A percentile compares a stretch with the other conserved stretches of the same genome.
Evolutionary conservation across 2,888 invertebrate genomes (phyloP).

Genomic region (Leistus spinibarbis): DNA sequence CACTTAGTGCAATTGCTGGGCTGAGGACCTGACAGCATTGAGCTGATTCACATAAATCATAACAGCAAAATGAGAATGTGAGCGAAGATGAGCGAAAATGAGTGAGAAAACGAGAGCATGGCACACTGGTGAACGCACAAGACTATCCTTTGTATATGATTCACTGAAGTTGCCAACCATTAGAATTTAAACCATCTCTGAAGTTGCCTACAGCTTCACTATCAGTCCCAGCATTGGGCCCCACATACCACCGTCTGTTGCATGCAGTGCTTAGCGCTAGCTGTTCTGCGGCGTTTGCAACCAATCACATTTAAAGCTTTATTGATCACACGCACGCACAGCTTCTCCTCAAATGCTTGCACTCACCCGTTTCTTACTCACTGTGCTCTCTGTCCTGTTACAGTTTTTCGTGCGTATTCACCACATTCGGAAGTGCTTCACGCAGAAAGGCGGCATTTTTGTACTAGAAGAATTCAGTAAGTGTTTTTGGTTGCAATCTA

Average conservation of each 20-base stretch:
- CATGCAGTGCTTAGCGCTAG: slow-evolving; percentile 28
- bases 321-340: background rate
- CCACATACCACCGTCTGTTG: slow-evolving; percentile 31
- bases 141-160: slow-evolving; percentile 32
- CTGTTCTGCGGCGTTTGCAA: background rate
- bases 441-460: slow-evolving; percentile 98
- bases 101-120: slow-evolving; percentile 39
- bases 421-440: slow-evolving; percentile 99
- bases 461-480: slow-evolving; percentile 99
- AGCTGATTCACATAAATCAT: slow-evolving; percentile 21
- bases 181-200: slow-evolving; percentile 62
- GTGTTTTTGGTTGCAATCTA: slow-evolving; percentile 58
- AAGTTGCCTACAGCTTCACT: slow-evolving; percentile 61
- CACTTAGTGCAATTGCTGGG: slow-evolving; percentile 34
- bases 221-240: slow-evolving; percentile 19
- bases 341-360: background rate
- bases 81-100: slow-evolving; percentile 22
- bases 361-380: slow-evolving; percentile 16
- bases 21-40: slow-evolving; percentile 31
- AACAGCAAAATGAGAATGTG: slow-evolving; percentile 17
- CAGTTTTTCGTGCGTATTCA: slow-evolving; percentile 99
- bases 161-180: slow-evolving; percentile 39
- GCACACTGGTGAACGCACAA: slow-evolving; percentile 33
- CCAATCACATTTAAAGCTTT: background rate
- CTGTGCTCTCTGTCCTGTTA: slow-evolving; percentile 58